These are phyloP conservation scores for Phengaris alcon DNA, from an alignment of 2,888 invertebrate genomes.

Conservation along the genomic window DNA sequence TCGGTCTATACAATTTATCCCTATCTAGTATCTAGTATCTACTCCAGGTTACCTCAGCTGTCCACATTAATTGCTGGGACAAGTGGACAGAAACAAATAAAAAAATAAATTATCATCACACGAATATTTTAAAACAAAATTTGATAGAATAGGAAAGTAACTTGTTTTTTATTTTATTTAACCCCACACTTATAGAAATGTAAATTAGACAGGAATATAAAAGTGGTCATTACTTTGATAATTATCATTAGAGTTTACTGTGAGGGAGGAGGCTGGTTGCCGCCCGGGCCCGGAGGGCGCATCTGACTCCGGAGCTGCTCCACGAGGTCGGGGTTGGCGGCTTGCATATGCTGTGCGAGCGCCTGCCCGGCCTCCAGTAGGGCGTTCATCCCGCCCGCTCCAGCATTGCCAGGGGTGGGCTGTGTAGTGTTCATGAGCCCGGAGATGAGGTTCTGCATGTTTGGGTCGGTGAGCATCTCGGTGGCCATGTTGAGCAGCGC, in stretches of 20 bases:
- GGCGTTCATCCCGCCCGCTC: slow-evolving; percentile 59
- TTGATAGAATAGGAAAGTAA: not conserved
- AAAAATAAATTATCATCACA: not conserved
- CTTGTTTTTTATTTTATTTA: not conserved
- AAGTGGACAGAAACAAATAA: not conserved
- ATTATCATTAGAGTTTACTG: not conserved
- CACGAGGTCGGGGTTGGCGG: slow-evolving; percentile 89
- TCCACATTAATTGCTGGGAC: not conserved
- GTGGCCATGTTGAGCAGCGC: slow-evolving; percentile 90
- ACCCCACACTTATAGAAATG: not conserved
- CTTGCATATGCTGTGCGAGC: slow-evolving; percentile 89
- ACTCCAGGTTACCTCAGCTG: no score
- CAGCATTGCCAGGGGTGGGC: slow-evolving; percentile 41
- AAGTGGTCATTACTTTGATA: not conserved
- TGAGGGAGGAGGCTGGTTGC: slow-evolving; percentile 46
- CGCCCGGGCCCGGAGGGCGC: slow-evolving; percentile 51
- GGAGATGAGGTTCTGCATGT: slow-evolving; percentile 87
- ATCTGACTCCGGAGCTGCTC: slow-evolving; percentile 87
- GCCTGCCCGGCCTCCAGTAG: slow-evolving; percentile 85
- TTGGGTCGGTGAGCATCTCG: slow-evolving; percentile 90
- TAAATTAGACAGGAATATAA: not conserved
- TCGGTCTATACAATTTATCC: slow-evolving; percentile 2
- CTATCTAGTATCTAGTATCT: not conserved
- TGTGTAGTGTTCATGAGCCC: slow-evolving; percentile 72
- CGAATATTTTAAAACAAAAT: not conserved